Evolutionary conservation across 2,888 invertebrate species (phyloP), one percentile per base, ranked within the genome.

Genomic region (Cordilura impudica): DNA sequence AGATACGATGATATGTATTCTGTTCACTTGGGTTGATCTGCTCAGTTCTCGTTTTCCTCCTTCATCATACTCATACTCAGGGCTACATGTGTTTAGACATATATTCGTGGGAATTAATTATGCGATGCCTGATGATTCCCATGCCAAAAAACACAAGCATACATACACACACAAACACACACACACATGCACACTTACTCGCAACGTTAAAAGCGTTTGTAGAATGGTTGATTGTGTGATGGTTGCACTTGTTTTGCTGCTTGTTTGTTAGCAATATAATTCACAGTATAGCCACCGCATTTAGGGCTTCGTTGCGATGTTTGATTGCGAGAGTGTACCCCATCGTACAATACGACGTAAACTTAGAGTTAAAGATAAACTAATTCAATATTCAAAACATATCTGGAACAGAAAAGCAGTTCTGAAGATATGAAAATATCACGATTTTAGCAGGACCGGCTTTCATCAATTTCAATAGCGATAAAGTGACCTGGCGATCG

Each of bases 81-180:
- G 39, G 43, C 35, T 70, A 71, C 79, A 79, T 75, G 56, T 75
- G 71, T 67, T 79, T 67, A 74, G 70, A 80, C 72, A 66, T 80
- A 81, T 81, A 80, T 82, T 82, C 82, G 82, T 82, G 82, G 82
- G 82, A 82, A 82, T 82, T 82, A 82, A 82, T 82, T 81, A 82
- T 82, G 81, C 74, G 72, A 69, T 77, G 81, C 69, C 78, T 80
- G 79, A 78, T 78, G 77, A 81, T 81, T 82, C 82, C 82, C 81
- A 82, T 81, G 82, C 79, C 66, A 80, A 69, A n/a, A 77, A 66
- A 66, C 60, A 72, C 31, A 10, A 12, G 31, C 31, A 10, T 12
- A 31, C 31, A 31, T 10, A 31, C 51, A 43, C 43, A 12, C 39
- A 51, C 31, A 69, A 18, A 56, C 51, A 54, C 31, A n/a, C 45